Evolutionary conservation across 2,797 vertebrate species (phyloP).

Genomic region (Acanthiza pusilla): DNA sequence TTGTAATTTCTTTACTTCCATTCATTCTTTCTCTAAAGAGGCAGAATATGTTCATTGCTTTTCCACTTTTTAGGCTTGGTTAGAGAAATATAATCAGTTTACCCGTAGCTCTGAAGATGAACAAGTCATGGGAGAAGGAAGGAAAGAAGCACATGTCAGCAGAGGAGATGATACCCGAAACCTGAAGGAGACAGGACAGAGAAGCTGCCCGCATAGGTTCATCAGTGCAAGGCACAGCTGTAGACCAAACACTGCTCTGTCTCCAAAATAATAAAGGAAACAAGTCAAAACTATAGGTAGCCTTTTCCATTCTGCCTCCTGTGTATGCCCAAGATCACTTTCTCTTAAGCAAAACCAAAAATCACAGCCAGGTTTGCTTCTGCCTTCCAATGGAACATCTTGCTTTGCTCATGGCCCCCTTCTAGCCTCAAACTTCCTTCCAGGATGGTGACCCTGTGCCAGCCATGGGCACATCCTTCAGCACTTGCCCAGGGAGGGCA

Average conservation of each 20-base stretch:
- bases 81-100: background rate
- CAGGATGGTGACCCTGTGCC: accelerated
- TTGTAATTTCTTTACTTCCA: background rate
- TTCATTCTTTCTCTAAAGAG: background rate
- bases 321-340: background rate
- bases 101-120: background rate
- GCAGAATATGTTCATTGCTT: background rate
- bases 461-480: background rate
- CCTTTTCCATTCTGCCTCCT: background rate
- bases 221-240: background rate
- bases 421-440: background rate
- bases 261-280: background rate
- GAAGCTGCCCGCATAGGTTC: background rate
- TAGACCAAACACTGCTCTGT: background rate
- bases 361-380: background rate
- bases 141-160: background rate
- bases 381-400: background rate
- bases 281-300: background rate
- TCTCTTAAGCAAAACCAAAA: background rate
- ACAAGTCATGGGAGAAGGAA: background rate
- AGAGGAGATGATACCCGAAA: background rate
- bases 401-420: background rate
- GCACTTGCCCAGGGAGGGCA: background rate
- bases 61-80: background rate
- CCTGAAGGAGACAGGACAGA: background rate